These are phyloP conservation scores for Zingel zingel DNA, from an alignment of 2,113 vertebrate genomes.

Conservation along the genomic window DNA sequence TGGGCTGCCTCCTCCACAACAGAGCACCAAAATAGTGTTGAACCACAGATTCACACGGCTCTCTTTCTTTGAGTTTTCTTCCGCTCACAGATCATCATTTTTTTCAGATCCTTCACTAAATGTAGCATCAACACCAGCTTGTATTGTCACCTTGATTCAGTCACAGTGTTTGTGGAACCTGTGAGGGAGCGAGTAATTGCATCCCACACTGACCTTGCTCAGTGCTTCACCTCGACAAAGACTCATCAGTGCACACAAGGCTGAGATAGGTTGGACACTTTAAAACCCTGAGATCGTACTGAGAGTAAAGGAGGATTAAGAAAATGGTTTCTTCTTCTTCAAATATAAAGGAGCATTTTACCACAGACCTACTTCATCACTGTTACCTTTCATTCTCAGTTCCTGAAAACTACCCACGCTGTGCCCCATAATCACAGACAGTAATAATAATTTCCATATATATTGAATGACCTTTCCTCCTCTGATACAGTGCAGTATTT, in stretches of 20 bases:
- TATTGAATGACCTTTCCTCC: slow-evolving; percentile 77
- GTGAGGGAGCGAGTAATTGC: slow-evolving; percentile 32
- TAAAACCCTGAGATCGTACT: slow-evolving; percentile 1
- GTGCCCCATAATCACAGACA: slow-evolving; percentile 39
- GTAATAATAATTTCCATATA: slow-evolving; percentile 75
- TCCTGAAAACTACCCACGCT: slow-evolving; percentile 47
- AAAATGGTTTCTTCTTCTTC: slow-evolving; percentile 17
- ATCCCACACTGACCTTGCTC: slow-evolving; percentile 43
- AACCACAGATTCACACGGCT: slow-evolving; percentile 16
- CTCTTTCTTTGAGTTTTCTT: not conserved
- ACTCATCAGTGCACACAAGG: slow-evolving; percentile 15
- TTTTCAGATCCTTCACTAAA: not conserved
- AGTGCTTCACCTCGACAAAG: slow-evolving; percentile 24
- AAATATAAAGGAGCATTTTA: slow-evolving; percentile 24
- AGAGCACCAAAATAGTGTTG: slow-evolving; percentile 46
- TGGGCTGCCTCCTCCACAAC: slow-evolving; percentile 54
- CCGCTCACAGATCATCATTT: not conserved
- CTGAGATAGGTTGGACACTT: slow-evolving; percentile 10
- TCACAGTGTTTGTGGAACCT: slow-evolving; percentile 9
- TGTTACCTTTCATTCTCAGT: slow-evolving; percentile 29
- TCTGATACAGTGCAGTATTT: slow-evolving; percentile 29
- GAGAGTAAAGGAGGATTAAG: not conserved
- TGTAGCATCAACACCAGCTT: not conserved
- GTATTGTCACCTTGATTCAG: not conserved
- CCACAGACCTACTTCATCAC: slow-evolving; percentile 5